Conservation (phyloP, 2,888 invertebrate genomes). For the Volucella bombylans region DNA sequence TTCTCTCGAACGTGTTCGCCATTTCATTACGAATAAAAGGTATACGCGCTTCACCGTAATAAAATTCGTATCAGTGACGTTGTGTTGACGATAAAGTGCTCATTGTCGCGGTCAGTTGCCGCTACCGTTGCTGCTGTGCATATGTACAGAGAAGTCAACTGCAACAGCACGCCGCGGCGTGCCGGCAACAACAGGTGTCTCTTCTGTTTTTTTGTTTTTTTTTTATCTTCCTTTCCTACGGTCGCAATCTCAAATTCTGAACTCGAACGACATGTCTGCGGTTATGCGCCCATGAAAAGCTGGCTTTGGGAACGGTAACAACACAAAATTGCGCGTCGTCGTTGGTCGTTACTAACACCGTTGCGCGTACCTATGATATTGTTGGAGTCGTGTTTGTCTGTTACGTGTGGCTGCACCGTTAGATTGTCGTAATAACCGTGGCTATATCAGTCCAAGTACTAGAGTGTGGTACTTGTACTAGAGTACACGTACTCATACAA, state of each 20-base stretch:
- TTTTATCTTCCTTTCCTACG: too few relatives aligned
- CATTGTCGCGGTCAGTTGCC: constrained; percentile 39
- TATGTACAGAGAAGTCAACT: too few relatives aligned
- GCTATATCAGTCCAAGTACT: constrained; percentile 1
- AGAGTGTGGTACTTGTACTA: too few relatives aligned
- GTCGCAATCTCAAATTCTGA: neutral
- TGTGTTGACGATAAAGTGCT: constrained; percentile 8
- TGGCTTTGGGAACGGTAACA: constrained; percentile 33
- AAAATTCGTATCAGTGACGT: constrained; percentile 9
- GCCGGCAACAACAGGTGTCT: too few relatives aligned
- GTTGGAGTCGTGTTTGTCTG: constrained; percentile 59
- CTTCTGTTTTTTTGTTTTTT: too few relatives aligned
- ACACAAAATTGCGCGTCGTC: constrained; percentile 41
- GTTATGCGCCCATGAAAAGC: constrained; percentile 40
- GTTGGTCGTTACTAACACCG: neutral
- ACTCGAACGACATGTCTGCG: constrained; percentile 4
- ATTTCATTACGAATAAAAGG: neutral
- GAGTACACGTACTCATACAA: neutral
- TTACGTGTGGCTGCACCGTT: constrained; percentile 64
- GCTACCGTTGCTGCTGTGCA: neutral
- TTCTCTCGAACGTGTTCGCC: too few relatives aligned
- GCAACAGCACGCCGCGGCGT: too few relatives aligned
- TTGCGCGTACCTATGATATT: constrained; percentile 20
- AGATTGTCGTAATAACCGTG: constrained; percentile 57
- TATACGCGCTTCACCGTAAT: constrained; percentile 28